Evolutionary conservation across 2,113 vertebrate genomes (phyloP).

Genomic region (Halichoeres trimaculatus): DNA sequence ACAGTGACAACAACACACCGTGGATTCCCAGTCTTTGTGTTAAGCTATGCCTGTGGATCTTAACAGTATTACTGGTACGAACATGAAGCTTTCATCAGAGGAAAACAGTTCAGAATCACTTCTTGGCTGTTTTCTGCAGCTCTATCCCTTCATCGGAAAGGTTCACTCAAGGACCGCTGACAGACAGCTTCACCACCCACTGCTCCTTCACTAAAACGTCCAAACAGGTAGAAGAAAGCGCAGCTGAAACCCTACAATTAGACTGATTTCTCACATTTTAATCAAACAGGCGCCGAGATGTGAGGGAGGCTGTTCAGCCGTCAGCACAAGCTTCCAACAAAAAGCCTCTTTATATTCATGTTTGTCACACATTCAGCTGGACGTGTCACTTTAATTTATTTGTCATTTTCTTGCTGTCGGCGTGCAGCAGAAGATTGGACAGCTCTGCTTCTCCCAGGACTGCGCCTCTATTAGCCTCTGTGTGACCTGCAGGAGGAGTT

Average conservation of each 20-base stretch:
- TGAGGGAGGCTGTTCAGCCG: not conserved
- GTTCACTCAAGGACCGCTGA: no score
- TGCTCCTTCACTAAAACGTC: no score
- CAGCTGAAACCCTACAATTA: not conserved
- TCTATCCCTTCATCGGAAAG: no score
- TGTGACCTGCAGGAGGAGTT: conserved; percentile 12
- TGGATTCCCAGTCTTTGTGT: no score
- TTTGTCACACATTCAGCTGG: conserved; percentile 1
- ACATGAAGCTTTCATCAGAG: no score
- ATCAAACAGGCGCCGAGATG: not conserved
- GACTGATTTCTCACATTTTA: not conserved
- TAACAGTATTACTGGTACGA: no score
- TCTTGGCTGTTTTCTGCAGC: no score
- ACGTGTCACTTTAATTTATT: not conserved
- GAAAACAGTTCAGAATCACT: no score
- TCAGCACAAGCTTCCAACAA: not conserved
- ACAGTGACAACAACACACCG: no score
- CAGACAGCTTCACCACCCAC: not conserved
- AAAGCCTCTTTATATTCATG: conserved; percentile 2
- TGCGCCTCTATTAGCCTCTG: conserved; percentile 33
- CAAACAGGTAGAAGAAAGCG: no score
- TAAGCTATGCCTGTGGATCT: no score
- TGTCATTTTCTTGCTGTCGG: conserved; percentile 19
- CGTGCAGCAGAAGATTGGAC: conserved; percentile 33
- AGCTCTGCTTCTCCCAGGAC: conserved; percentile 5